Percentiles rank a stretch among this genome's conserved stretches.
These are phyloP conservation scores for Heterochromis multidens DNA, from an alignment of 2,113 vertebrate genomes.

Conservation along the genomic window DNA sequence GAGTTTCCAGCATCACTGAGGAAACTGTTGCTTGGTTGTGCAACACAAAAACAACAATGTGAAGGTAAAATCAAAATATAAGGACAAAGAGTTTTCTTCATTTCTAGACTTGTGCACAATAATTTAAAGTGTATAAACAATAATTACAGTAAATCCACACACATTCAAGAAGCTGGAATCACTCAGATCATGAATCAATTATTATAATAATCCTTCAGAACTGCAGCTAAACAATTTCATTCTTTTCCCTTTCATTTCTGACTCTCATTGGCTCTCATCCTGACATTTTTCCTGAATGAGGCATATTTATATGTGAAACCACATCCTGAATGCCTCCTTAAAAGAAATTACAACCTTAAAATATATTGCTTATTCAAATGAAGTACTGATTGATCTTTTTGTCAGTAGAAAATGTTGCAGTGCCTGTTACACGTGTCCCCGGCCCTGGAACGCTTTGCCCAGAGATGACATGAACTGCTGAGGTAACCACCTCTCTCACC, in stretches of 20 bases:
- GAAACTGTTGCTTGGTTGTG: not conserved
- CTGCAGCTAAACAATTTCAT: not conserved
- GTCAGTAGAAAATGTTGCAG: not conserved
- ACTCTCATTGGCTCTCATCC: not conserved
- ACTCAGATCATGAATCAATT: no score
- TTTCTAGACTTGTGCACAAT: not conserved
- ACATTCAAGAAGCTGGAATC: not conserved
- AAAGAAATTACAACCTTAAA: not conserved
- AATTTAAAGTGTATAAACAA: not conserved
- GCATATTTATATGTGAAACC: not conserved
- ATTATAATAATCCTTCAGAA: not conserved
- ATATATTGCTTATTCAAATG: not conserved
- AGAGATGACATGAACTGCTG: not conserved
- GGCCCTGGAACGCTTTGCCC: not conserved
- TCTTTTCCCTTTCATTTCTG: not conserved
- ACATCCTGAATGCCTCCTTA: not conserved
- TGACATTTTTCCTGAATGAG: not conserved
- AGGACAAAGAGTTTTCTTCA: not conserved
- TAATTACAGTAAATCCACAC: not conserved
- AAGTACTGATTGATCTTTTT: not conserved
- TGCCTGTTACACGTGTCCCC: not conserved
- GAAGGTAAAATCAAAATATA: not conserved
- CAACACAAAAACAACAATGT: not conserved
- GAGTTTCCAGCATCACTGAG: rapidly evolving
- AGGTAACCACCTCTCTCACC: not conserved